These are phyloP conservation scores for Brachionichthys hirsutus DNA, from an alignment of 2,113 vertebrate genomes.

Conservation along the genomic window DNA sequence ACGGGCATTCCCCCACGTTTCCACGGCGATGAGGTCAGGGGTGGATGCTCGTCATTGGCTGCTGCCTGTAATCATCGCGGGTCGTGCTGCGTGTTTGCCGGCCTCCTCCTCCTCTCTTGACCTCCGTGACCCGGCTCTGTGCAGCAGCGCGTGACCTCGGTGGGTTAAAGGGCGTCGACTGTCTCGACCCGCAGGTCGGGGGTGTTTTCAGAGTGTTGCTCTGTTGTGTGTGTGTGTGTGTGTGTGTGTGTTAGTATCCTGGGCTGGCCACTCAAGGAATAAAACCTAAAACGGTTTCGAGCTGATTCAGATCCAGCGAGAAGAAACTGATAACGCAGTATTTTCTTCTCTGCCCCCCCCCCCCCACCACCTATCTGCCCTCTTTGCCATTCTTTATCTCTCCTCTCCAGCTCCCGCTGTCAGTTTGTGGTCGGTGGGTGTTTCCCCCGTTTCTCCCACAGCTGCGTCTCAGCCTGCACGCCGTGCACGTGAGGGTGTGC, in stretches of 20 bases:
- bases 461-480: slow-evolving; percentile 46
- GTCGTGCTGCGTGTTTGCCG: slow-evolving; percentile 61
- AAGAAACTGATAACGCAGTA: background rate
- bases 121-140: slow-evolving; percentile 36
- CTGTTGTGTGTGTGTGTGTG: slow-evolving; percentile 11
- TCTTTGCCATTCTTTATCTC: slow-evolving; percentile 55
- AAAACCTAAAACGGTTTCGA: slow-evolving; percentile 11
- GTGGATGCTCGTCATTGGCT: slow-evolving; percentile 71
- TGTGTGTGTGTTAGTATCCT: slow-evolving; percentile 1
- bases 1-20: slow-evolving; percentile 71
- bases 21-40: slow-evolving; percentile 70
- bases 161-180: slow-evolving; percentile 46
- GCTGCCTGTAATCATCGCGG: slow-evolving; percentile 73
- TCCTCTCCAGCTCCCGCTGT: slow-evolving; percentile 60
- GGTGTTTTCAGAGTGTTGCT: slow-evolving; percentile 45
- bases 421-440: slow-evolving; percentile 73
- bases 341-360: too few species aligned
- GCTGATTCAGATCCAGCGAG: slow-evolving; percentile 9
- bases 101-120: slow-evolving; percentile 52
- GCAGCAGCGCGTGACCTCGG: slow-evolving; percentile 51
- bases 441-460: slow-evolving; percentile 57
- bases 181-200: slow-evolving; percentile 58
- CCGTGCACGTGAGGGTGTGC: background rate
- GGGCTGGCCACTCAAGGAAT: background rate
- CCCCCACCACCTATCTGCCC: too few species aligned